A percentile compares a stretch with the other conserved stretches of the same genome.
phyloP scores from a whole-genome alignment of 2,113 vertebrate species.

The Channa argus region DNA sequence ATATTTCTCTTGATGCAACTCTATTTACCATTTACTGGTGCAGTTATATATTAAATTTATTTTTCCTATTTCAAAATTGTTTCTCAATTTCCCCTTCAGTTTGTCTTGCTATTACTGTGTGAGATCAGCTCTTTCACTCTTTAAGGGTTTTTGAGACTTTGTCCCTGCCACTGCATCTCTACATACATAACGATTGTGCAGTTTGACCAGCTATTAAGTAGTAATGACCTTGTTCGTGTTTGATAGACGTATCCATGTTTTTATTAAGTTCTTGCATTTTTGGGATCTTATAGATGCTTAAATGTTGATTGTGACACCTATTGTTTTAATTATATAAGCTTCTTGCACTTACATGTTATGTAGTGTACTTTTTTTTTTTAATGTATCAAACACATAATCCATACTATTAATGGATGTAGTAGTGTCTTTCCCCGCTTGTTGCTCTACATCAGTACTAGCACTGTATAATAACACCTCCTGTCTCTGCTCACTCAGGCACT shows the following conservation, averaged over 20 bases:
- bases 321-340: too few relatives aligned
- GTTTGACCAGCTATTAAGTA: neutral
- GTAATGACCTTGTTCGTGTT: slow-evolving; percentile 12
- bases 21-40: too few relatives aligned
- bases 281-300: too few relatives aligned
- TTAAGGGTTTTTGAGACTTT: neutral
- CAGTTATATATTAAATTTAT: too few relatives aligned
- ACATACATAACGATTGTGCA: neutral
- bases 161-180: neutral
- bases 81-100: neutral
- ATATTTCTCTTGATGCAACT: too few relatives aligned
- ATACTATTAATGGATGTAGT: too few relatives aligned
- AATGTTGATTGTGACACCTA: neutral
- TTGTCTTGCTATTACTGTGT: slow-evolving; percentile 34
- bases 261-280: neutral
- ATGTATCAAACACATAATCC: neutral
- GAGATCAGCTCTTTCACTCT: slow-evolving; percentile 3
- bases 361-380: neutral
- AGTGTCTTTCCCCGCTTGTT: slow-evolving; percentile 14
- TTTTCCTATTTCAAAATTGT: too few relatives aligned
- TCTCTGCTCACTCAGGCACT: slow-evolving; percentile 84
- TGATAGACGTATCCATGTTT: neutral
- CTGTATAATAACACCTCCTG: slow-evolving; percentile 36
- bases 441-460: slow-evolving; percentile 17
- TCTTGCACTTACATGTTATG: neutral